Percentiles rank a stretch among this genome's conserved stretches.
These are phyloP conservation scores for Xanthia icteritia DNA, from an alignment of 2,888 invertebrate genomes.

Conservation along the genomic window DNA sequence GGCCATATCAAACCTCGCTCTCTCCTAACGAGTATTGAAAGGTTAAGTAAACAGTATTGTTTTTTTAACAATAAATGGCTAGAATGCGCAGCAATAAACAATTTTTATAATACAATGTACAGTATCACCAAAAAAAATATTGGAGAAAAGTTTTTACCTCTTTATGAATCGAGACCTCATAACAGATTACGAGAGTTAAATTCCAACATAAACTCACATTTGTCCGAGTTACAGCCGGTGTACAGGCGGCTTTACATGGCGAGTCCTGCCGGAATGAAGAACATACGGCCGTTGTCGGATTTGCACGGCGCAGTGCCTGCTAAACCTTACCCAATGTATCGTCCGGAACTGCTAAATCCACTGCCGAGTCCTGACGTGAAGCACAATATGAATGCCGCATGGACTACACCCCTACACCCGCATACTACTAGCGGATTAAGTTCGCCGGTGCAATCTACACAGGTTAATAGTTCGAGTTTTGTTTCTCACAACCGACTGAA, in stretches of 20 bases:
- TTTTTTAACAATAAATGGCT: slow-evolving; percentile 51
- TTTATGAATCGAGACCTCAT: slow-evolving; percentile 14
- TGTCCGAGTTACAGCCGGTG: slow-evolving; percentile 22
- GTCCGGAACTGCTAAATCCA: slow-evolving; percentile 11
- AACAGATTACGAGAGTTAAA: slow-evolving; percentile 21
- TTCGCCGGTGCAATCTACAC: slow-evolving; percentile 23
- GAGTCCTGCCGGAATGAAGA: slow-evolving; percentile 22
- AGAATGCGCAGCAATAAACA: slow-evolving; percentile 36
- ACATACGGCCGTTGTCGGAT: slow-evolving; percentile 17
- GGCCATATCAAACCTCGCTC: slow-evolving; percentile 33
- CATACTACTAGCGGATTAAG: slow-evolving; percentile 22
- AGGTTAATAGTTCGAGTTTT: slow-evolving; percentile 43
- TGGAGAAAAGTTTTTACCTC: slow-evolving; percentile 28
- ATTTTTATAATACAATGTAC: slow-evolving; percentile 34
- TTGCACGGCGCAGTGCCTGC: slow-evolving; percentile 14
- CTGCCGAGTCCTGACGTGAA: slow-evolving; percentile 20
- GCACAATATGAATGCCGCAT: slow-evolving; percentile 21
- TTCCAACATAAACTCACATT: slow-evolving; percentile 15
- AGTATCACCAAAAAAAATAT: slow-evolving; percentile 39
- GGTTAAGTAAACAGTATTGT: slow-evolving; percentile 34
- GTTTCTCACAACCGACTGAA: slow-evolving; percentile 38
- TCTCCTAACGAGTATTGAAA: slow-evolving; percentile 34
- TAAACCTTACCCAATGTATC: slow-evolving; percentile 16
- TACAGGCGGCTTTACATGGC: slow-evolving; percentile 13
- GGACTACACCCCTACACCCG: slow-evolving; percentile 23